Evolutionary conservation across 2,888 invertebrate species (phyloP), one percentile per base, ranked within the genome.

Genomic region (Rhyacophila evoluta): DNA sequence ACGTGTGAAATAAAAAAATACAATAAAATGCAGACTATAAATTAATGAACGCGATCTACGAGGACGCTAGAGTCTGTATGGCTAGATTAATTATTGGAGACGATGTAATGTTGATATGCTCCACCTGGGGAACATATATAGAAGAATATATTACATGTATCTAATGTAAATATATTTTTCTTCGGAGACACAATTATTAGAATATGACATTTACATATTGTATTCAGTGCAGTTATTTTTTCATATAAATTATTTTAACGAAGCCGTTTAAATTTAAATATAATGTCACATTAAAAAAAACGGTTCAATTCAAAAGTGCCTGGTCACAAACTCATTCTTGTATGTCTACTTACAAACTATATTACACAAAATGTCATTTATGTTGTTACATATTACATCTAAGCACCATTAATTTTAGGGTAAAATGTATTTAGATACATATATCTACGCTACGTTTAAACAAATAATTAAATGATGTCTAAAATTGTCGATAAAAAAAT

Each of bases 361-460:
- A 55, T 25, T 55, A 55, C 55, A 55, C 55, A 8, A 19, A 55
- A 55, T 55, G 55, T 55, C 55, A 55, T 55, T 55, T 55, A 55
- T 55, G 1, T 55, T 19, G 8, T 55, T 55, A 55, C 19, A 6
- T 15, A 55, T 25, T 55, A 55, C 55, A 10, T 55, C 55, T 55
- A 55, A 55, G 55, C 55, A 55, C 55, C 55, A 55, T 55, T 55
- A 55, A 55, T 8, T 55, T 55, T 55, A 55, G 55, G 55, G 55
- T 55, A 55, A 25, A 25, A 55, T 55, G 55, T 55, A 55, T 55
- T 55, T 55, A 19, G 55, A 55, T 55, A 55, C 55, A 55, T 19
- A 10, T 33, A 33, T 55, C 25, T 19, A 55, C 0, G 19, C 55
- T 55, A 55, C 55, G 19, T 19, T 19, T 25, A 25, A 33, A 55